These are phyloP conservation scores for Salvator merianae DNA, from an alignment of 2,113 vertebrate species.

Conservation along the genomic window DNA sequence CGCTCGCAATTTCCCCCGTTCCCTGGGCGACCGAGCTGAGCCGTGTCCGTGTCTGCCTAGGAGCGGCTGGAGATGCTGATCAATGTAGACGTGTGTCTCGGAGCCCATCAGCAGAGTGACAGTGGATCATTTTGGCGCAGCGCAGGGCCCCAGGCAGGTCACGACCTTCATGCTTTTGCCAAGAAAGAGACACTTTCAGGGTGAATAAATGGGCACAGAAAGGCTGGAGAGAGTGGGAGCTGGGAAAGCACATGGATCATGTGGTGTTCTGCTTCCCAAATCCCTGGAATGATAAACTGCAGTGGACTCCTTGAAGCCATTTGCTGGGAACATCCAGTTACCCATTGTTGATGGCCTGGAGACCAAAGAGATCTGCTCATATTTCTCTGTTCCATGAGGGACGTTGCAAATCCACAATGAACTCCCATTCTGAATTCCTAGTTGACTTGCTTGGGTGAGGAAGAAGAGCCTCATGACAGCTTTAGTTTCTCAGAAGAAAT, in stretches of 20 bases:
- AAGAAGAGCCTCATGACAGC: too few relatives aligned
- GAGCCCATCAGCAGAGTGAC: neutral
- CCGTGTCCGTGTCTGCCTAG: neutral
- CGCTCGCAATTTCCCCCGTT: too few relatives aligned
- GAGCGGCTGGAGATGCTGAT: neutral
- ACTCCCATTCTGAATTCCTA: neutral
- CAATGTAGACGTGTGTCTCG: neutral
- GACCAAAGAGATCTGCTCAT: neutral
- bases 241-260: neutral
- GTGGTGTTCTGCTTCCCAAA: neutral
- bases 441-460: neutral
- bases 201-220: neutral
- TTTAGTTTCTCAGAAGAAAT: neutral
- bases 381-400: neutral
- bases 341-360: neutral
- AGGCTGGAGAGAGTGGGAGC: too few relatives aligned
- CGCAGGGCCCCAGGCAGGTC: neutral
- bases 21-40: neutral
- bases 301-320: too few relatives aligned
- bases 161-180: neutral
- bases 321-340: too few relatives aligned
- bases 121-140: neutral
- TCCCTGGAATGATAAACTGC: neutral
- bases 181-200: slow-evolving; percentile 4
- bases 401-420: too few relatives aligned